Evolutionary conservation across 2,113 vertebrate species (phyloP), one percentile per base, ranked within the genome.

Genomic region (Nibea coibor): DNA sequence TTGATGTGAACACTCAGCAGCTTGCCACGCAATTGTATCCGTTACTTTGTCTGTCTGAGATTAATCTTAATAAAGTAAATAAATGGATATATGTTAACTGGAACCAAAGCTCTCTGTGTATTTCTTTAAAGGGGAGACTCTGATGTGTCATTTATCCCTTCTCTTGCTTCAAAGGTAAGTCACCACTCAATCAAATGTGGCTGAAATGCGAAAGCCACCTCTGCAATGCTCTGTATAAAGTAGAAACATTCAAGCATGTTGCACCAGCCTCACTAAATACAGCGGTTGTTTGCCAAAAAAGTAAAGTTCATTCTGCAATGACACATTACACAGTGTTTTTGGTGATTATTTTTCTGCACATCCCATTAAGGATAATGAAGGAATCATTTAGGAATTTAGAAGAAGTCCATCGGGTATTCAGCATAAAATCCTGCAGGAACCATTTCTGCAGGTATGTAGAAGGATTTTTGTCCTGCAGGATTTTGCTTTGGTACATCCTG

Each of bases 61-160:
- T 87, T 75, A 70, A 76, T 47, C 61, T 67, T 63, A 91, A 89
- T 92, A 93, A 92, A 91, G 24, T 92, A 93, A 92, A 91, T n/a
- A 87, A 39, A 81, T 81, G 43, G 57, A 66, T 83, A 71, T 39
- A 57, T 79, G 67, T 81, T 20, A 50, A 86, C 26, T 72, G 11
- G 1, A 75, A 71, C 20, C 20, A 57, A 67, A 67, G 62, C 16
- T 67, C 11, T 72, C 19, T 73, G 42, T 82, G 67, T 62, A 15
- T 61, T 72, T 74, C 2, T 72, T 78, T 19, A 22, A 56, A 59
- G 17, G 9, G 19, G 12, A 35, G 2, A 16, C 14, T 45, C 22
- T 67, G 31, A 53, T 62, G 15, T 48, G 48, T 64, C 48, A 19
- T 53, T 1, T 42, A 22, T 53, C 1, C 42, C 3, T 43, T 75